Evolutionary conservation across 2,113 vertebrate genomes (phyloP), one percentile per base, ranked within the genome.

Genomic region (Neolamprologus cancellatus): DNA sequence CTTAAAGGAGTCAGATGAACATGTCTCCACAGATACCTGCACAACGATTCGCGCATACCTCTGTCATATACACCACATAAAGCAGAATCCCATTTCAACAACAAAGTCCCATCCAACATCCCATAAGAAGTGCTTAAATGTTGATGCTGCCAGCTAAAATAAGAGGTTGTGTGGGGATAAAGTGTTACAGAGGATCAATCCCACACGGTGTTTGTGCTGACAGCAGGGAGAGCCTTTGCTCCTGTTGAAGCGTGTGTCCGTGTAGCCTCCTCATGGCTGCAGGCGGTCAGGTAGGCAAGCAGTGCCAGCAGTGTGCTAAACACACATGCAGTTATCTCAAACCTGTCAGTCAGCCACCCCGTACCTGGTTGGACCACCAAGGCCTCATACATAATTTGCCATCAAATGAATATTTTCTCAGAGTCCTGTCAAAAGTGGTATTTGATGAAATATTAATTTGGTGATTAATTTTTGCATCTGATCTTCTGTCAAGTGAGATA

Each of bases 61-160:
- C 91, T 94, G 91, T 95, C 96, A 93, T 97, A 97, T 97, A 96
- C 87, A 96, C 86, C 95, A 94, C 86, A 90, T 93, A 88, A 94
- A 94, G 88, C 83, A 90, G 93, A 95, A 83, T 90, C 87, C 85
- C 44, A 66, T 84, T 90, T 91, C 88, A 88, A 93, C 88, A 94
- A 93, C 85, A 88, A 91, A 88, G 83, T 88, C 83, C 66, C 12
- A 79, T 83, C 78, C 87, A 52, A 57, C 54, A 55, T 87, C 61
- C 86, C 80, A 54, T 90, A 95, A 92, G 91, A 93, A 93, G 87
- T 50, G 66, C 82, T 94, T 85, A 88, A 92, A 94, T 92, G 91
- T 86, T 92, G 83, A 95, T 90, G 92, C 83, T 90, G 71, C 87
- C 76, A 88, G 83, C 84, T 84, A 91, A 87, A 91, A 91, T 81